Conservation (phyloP, 2,888 invertebrate genomes). For the Cremastinae sp. region DNA sequence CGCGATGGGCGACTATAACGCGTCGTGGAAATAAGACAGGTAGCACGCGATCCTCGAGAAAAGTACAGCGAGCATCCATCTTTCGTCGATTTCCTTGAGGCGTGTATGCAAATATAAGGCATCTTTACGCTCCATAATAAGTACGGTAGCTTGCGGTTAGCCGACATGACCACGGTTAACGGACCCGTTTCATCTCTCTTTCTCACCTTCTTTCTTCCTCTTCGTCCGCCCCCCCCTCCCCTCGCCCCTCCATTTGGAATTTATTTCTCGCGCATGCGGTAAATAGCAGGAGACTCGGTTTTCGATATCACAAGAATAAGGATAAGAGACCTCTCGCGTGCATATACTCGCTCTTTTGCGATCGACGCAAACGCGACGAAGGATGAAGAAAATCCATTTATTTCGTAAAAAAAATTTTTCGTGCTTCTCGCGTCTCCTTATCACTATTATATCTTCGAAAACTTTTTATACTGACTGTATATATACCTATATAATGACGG, state of each 20-base stretch:
- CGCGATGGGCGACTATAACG: slow-evolving; percentile 23
- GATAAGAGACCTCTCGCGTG: slow-evolving; percentile 43
- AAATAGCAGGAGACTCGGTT: slow-evolving; percentile 49
- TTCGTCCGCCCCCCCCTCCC: too few species aligned
- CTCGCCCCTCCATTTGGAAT: not conserved
- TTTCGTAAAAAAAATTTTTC: not conserved
- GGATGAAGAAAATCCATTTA: not conserved
- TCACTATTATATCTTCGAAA: too few species aligned
- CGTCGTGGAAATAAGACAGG: slow-evolving; percentile 32
- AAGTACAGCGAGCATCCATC: slow-evolving; percentile 59
- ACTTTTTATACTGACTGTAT: too few species aligned
- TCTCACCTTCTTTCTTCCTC: slow-evolving; percentile 6
- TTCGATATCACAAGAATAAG: slow-evolving; percentile 47
- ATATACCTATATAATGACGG: too few species aligned
- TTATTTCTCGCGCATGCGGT: slow-evolving; percentile 16
- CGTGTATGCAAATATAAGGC: slow-evolving; percentile 5
- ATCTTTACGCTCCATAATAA: slow-evolving; percentile 57
- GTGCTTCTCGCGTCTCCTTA: too few species aligned
- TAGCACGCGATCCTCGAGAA: slow-evolving; percentile 42
- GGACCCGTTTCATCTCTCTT: slow-evolving; percentile 65
- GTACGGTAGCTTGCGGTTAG: slow-evolving; percentile 69
- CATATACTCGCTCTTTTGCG: slow-evolving; percentile 1
- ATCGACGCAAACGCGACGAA: not conserved
- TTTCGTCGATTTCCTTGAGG: slow-evolving; percentile 55
- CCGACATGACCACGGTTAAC: slow-evolving; percentile 72